phyloP scores from a whole-genome alignment of 1,140 invertebrate species.

The Linepithema humile region DNA sequence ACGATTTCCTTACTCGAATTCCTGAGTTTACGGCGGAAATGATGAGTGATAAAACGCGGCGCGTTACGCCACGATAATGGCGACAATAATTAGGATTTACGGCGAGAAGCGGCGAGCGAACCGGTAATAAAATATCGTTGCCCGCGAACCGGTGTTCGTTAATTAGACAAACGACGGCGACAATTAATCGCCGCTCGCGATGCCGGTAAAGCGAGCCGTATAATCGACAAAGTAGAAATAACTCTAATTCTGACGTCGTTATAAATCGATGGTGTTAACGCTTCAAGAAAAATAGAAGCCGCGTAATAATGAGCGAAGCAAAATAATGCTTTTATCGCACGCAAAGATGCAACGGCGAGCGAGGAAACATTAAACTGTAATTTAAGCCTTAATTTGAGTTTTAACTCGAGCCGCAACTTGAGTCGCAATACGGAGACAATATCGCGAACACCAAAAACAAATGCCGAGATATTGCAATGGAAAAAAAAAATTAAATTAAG shows the following conservation, averaged over 20 bases:
- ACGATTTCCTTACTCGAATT: constrained; percentile 4
- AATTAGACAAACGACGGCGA: constrained; percentile 48
- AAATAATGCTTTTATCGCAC: background rate
- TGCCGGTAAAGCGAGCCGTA: constrained; percentile 1
- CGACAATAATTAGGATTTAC: constrained; percentile 50
- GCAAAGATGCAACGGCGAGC: background rate
- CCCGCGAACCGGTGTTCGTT: constrained; percentile 16
- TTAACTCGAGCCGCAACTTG: background rate
- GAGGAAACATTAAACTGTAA: background rate
- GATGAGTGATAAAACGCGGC: constrained; percentile 33
- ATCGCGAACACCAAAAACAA: constrained; percentile 3
- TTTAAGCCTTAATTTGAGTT: constrained; percentile 3
- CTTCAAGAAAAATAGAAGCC: background rate
- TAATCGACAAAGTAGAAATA: constrained; percentile 41
- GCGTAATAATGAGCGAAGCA: background rate
- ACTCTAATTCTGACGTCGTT: constrained; percentile 32
- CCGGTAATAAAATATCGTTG: constrained; percentile 43
- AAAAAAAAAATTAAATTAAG: background rate
- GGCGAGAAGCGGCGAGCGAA: background rate
- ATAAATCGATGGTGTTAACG: constrained; percentile 2
- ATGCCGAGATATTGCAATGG: background rate
- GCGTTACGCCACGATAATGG: constrained; percentile 36
- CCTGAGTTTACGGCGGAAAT: background rate
- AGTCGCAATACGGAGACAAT: background rate
- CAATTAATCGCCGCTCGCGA: constrained; percentile 33